Conservation (phyloP, 1,140 invertebrate genomes). For the Proctacanthus coquilletti region DNA sequence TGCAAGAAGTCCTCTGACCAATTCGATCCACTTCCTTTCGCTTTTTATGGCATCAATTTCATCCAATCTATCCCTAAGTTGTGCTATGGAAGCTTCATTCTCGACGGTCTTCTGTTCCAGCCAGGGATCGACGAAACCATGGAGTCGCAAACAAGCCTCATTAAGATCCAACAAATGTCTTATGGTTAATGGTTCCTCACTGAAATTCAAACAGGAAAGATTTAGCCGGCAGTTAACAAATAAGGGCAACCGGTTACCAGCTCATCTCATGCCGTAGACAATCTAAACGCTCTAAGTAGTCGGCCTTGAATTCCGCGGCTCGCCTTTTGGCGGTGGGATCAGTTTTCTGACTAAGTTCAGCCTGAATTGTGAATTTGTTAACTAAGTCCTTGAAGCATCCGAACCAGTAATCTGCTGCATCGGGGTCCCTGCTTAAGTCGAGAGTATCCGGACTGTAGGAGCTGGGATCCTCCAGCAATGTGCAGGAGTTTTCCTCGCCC, state of each 20-base stretch:
- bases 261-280: conserved; percentile 29
- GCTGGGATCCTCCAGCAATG: conserved; percentile 30
- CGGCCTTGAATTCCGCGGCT: conserved; percentile 67
- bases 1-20: conserved; percentile 42
- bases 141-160: conserved; percentile 77
- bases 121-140: conserved; percentile 88
- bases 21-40: conserved; percentile 39
- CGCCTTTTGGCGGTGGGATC: conserved; percentile 57
- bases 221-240: conserved; percentile 35
- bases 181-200: conserved; percentile 74
- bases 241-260: conserved; percentile 40
- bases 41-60: conserved; percentile 39
- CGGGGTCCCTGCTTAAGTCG: conserved; percentile 68
- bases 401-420: conserved; percentile 86
- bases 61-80: conserved; percentile 35
- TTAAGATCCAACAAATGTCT: conserved; percentile 80
- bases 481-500: conserved; percentile 19
- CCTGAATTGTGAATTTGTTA: conserved; percentile 55
- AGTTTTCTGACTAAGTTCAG: conserved; percentile 53
- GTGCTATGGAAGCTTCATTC: conserved; percentile 36
- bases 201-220: conserved; percentile 39
- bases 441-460: conserved; percentile 77
- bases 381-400: conserved; percentile 74
- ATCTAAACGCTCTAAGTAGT: conserved; percentile 65
- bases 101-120: conserved; percentile 49